phyloP scores from a whole-genome alignment of 2,888 invertebrate species.

The Agrochola litura region DNA sequence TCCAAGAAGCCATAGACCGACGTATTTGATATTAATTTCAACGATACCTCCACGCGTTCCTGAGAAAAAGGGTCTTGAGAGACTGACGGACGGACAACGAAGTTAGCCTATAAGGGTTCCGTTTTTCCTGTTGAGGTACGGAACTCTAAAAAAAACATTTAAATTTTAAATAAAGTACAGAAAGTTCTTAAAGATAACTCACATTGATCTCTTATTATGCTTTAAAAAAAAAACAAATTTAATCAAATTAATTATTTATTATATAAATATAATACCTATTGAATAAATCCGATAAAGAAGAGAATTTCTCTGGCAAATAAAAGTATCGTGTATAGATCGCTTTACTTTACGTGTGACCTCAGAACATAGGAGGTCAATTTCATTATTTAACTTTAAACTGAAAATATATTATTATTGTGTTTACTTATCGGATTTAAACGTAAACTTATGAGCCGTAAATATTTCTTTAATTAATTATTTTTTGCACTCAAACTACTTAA shows the following conservation, averaged over 20 bases:
- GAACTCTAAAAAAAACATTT: not conserved
- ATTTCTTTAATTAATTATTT: constrained; percentile 24
- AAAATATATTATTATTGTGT: constrained; percentile 52
- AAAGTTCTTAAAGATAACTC: not conserved
- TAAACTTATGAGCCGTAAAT: constrained; percentile 36
- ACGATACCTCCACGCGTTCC: too few relatives aligned
- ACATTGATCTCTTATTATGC: not conserved
- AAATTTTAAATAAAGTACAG: not conserved
- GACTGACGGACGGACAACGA: too few relatives aligned
- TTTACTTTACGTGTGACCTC: constrained; percentile 48
- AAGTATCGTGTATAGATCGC: constrained; percentile 10
- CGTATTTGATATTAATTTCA: too few relatives aligned
- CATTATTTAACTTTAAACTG: constrained; percentile 50
- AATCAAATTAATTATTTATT: too few relatives aligned
- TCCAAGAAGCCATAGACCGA: too few relatives aligned
- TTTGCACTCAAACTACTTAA: not conserved
- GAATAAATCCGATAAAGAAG: too few relatives aligned
- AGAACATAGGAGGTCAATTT: constrained; percentile 45
- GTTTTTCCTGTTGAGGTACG: too few relatives aligned
- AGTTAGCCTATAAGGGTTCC: too few relatives aligned
- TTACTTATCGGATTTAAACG: constrained; percentile 51
- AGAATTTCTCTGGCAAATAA: not conserved
- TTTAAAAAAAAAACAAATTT: too few relatives aligned
- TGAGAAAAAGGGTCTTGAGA: too few relatives aligned
- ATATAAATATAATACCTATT: too few relatives aligned